Base-by-base conservation (phyloP, 2,113 vertebrate genomes). In the Montifringilla adamsi region DNA sequence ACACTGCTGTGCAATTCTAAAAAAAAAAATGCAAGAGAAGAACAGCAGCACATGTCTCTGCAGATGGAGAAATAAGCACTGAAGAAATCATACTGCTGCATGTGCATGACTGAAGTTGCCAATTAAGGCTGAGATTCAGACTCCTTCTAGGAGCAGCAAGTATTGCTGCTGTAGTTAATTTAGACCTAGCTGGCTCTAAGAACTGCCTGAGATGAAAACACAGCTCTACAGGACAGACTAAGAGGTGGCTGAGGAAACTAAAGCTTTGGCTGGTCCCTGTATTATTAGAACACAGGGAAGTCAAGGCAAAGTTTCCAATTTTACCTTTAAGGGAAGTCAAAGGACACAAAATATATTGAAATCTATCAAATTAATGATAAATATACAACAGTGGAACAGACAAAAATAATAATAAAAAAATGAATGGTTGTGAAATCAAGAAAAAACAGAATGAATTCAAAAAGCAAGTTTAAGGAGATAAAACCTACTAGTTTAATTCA, bases 371-470 rank as follows among this genome's bases (percentile, higher is more conserved):
- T 28, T 24, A 4, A 31, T 13, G 1, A 33, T 21, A 73, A 50
- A 27, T 67, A 78, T 4, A 3, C 15, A 74, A 35, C 0, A 39
- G 10, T 10, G 13, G 22, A 75, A 64, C 35, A 47, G 19, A 69
- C 9, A 23, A 79, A 31, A 77, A 37, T 0, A 2, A 11, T 8
- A 46, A 60, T 6, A 37, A 55, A 49, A 82, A 86, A 24, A 10
- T 0, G 0, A 67, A 44, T 2, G 1, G 16, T 10, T 64, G 18
- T 21, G 35, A 89, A 84, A 86, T n/a, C 17, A 56, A 68, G 30
- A 53, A 44, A 14, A 55, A 90, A 66, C 5, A 0, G 7, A 35
- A 75, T 2, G 0, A 84, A 92, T 50, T 2, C 0, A 2, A 78
- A 66, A 58, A 13, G 7, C 22, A 90, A 47, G 10, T 33, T 33